phyloP scores from a whole-genome alignment of 2,797 vertebrate species.

The Cuculus canorus region DNA sequence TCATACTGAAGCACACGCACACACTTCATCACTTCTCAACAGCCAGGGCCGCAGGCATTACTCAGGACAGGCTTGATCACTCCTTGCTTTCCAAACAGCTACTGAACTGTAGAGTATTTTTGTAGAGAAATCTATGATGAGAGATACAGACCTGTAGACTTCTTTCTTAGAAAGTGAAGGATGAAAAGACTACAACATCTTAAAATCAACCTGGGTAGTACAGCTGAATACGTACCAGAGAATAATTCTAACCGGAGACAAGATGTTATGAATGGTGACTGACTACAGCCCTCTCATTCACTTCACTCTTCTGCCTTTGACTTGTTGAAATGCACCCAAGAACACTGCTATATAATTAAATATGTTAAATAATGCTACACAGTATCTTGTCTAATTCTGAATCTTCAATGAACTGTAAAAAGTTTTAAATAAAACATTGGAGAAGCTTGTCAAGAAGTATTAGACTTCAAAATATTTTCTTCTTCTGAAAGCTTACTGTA shows the following conservation, averaged over 20 bases:
- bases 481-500: background rate
- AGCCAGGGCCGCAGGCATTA: background rate
- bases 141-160: background rate
- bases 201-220: background rate
- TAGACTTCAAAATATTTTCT: constrained; percentile 34
- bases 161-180: background rate
- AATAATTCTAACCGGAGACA: background rate
- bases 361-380: constrained; percentile 25
- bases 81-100: background rate
- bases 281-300: background rate
- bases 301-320: background rate
- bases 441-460: constrained; percentile 13
- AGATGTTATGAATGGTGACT: background rate
- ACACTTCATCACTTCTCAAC: background rate
- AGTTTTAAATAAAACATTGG: constrained; percentile 47
- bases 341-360: background rate
- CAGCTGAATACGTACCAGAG: background rate
- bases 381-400: background rate
- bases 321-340: background rate
- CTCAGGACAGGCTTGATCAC: background rate
- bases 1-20: background rate
- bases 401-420: constrained; percentile 16
- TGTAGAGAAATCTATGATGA: background rate
- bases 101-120: background rate
- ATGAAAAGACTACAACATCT: background rate